These are phyloP conservation scores for Carettochelys insculpta DNA, from an alignment of 2,113 vertebrate genomes.

Conservation along the genomic window DNA sequence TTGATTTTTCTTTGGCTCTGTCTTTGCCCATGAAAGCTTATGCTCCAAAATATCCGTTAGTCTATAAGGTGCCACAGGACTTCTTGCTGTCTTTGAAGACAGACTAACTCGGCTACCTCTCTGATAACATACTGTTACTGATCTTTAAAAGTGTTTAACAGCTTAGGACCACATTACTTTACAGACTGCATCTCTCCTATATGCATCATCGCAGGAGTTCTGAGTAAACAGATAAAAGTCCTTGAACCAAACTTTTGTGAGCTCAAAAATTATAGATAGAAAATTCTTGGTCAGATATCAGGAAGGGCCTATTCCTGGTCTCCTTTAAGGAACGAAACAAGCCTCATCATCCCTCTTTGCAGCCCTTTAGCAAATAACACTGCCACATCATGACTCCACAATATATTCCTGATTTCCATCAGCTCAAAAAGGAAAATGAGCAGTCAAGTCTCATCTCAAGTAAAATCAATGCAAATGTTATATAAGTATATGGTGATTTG, in stretches of 20 bases:
- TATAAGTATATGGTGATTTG: neutral
- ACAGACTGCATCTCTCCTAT: neutral
- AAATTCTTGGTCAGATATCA: neutral
- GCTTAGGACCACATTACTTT: neutral
- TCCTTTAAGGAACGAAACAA: neutral
- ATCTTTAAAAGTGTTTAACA: neutral
- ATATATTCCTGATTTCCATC: neutral
- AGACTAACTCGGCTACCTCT: too few relatives aligned
- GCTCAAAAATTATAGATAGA: neutral
- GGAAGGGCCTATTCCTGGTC: neutral
- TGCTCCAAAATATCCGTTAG: too few relatives aligned
- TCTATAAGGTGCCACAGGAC: too few relatives aligned
- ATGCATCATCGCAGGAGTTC: neutral
- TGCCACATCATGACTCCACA: neutral
- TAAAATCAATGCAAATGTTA: neutral
- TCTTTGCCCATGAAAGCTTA: too few relatives aligned
- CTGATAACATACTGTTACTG: neutral
- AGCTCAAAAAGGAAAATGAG: neutral
- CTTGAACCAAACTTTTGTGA: fast-evolving
- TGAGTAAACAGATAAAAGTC: neutral
- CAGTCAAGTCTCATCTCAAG: neutral
- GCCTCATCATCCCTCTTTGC: neutral
- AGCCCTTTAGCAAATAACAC: neutral
- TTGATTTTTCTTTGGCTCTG: too few relatives aligned
- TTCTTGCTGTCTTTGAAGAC: too few relatives aligned